Evolutionary conservation across 2,888 invertebrate genomes (phyloP), one percentile per base, ranked within the genome.

Genomic region (Lymantria dispar): DNA sequence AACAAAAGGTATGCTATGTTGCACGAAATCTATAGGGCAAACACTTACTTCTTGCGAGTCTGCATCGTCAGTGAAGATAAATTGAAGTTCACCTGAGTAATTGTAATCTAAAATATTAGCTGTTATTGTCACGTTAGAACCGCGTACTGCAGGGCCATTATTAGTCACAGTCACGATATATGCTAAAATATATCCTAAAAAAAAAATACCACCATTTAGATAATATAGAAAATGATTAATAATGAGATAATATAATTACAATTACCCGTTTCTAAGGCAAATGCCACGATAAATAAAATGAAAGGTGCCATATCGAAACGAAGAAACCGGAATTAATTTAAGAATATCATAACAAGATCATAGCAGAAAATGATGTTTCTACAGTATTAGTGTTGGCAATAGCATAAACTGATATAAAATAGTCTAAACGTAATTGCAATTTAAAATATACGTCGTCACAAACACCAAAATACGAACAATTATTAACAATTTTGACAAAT

Each of bases 131-230:
- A 96, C 92, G 47, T 93, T 94, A 5, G 94, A 94, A 15, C 96
- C 97, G 48, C 93, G 83, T 12, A 96, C 94, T n/a, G 94, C 93
- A 43, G 95, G 94, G 8, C 94, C 94, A 80, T 95, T 92, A 57
- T 92, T 92, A 10, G 85, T 84, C 57, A 96, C 76, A 49, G 83
- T 79, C 43, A 95, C 87, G 52, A 83, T 61, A 43, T 36, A 43
- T 10, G 76, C 68, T 13, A 67, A 70, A 38, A 73, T 74, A 63
- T 72, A 87, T 85, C 65, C 42, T 78, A 76, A 43, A 56, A 54
- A 52, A 54, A 11, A 50, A 40, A 22, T 36, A 38, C 5, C 31
- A 48, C 11, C 14, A 30, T n/a, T n/a, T n/a, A 39, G 10, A 14
- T 15, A 9, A 43, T 8, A 0, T 10, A 9, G 13, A 7, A n/a